Evolutionary conservation across 2,113 vertebrate species (phyloP), one percentile per base, ranked within the genome.

Genomic region (Choloepus hoffmanni): DNA sequence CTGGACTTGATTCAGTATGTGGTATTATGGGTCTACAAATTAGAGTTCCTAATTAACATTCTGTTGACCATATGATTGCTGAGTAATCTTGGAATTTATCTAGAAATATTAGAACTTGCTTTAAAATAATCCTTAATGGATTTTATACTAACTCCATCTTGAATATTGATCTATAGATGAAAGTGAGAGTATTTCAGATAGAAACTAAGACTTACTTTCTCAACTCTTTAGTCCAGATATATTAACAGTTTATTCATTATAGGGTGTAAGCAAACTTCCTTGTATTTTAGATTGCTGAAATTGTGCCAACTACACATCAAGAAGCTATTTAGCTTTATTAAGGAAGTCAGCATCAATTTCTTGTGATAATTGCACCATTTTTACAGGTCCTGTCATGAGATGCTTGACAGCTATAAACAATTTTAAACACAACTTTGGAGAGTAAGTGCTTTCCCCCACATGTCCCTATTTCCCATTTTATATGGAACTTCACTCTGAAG

Each of bases 1-100:
- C 53, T 97, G 95, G 83, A 92, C 24, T 5, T 43, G 68, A 73
- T 89, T 97, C 87, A 72, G 33, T 0, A 0, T 74, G 30, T 73
- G 10, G 11, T 68, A 58, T 89, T 48, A 14, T 7, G 73, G 26
- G 2, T 33, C 28, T 83, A 72, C 87, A 92, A 26, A 45, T 58
- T 19, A 60, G 95, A 90, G 8, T 74, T 7, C 0, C 36, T 77
- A 76, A 82, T 82, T 85, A 93, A 65, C 76, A 72, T 70, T 81
- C 28, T 65, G 30, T 45, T 58, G 30, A 53, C 85, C 53, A 40
- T 58, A 86, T 92, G 83, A 11, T 45, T 5, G 3, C 84, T 43
- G n/a, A n/a, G 76, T 77, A 15, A 1, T 67, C 62, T 85, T 95
- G 53, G 23, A 6, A 93, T 72, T 58, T 33, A 3, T 48, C 40